phyloP scores from a whole-genome alignment of 2,113 vertebrate species.

The Caranx ignobilis region DNA sequence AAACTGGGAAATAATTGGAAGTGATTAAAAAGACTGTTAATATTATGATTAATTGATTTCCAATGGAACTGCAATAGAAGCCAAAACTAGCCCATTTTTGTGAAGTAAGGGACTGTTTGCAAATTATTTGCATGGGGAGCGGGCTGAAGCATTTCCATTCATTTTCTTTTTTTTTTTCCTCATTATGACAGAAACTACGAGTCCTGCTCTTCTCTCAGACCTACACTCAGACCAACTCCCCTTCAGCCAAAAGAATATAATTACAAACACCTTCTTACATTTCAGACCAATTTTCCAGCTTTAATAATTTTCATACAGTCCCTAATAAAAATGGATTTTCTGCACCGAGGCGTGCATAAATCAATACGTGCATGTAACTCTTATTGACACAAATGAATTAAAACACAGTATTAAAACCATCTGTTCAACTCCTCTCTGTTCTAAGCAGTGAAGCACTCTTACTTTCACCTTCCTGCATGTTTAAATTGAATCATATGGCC shows the following conservation, averaged over 20 bases:
- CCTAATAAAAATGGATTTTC: too few species aligned
- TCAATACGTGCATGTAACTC: neutral
- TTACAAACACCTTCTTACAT: neutral
- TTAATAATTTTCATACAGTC: neutral
- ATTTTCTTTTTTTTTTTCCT: too few species aligned
- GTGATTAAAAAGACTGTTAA: conserved; percentile 19
- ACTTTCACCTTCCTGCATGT: neutral
- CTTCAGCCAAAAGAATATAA: neutral
- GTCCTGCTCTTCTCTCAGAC: neutral
- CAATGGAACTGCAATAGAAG: neutral
- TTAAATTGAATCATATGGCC: neutral
- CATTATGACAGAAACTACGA: neutral
- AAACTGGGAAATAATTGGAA: conserved; percentile 25
- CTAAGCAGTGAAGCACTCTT: neutral
- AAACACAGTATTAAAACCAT: neutral
- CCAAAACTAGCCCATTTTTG: neutral
- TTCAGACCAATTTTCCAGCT: too few species aligned
- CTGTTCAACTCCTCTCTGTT: neutral
- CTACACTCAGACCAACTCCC: neutral
- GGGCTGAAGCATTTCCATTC: too few species aligned
- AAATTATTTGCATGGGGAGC: neutral
- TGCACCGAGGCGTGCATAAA: neutral
- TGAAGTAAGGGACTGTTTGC: neutral
- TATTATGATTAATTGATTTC: conserved; percentile 26
- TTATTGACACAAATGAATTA: neutral